Percentiles rank a stretch among this genome's conserved stretches.
phyloP scores from a whole-genome alignment of 2,888 invertebrate species.

The Mythimna loreyi region DNA sequence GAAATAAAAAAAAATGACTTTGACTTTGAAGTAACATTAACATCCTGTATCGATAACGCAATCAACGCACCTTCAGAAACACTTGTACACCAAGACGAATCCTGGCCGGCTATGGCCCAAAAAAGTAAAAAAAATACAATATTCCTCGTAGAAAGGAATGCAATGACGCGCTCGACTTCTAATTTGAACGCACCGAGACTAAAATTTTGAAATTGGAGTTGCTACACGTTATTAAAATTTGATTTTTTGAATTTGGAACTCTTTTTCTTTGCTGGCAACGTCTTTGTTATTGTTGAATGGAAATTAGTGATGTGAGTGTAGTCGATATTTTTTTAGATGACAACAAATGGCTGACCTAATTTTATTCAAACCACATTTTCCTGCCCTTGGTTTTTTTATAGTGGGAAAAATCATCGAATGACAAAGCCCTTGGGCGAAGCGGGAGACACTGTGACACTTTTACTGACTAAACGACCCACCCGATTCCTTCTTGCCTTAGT shows the following conservation, averaged over 20 bases:
- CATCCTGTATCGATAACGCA: constrained; percentile 72
- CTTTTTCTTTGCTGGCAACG: constrained; percentile 4
- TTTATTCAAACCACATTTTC: too few species aligned
- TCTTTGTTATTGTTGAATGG: constrained; percentile 1
- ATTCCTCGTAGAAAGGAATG: constrained; percentile 52
- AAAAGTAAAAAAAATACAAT: constrained; percentile 60
- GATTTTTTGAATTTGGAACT: constrained; percentile 20
- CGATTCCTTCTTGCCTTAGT: too few species aligned
- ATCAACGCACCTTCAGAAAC: constrained; percentile 71
- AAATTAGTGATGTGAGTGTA: neutral
- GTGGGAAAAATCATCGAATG: too few species aligned
- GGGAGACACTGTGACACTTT: too few species aligned
- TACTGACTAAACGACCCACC: too few species aligned
- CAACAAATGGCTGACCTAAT: neutral
- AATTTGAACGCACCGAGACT: constrained; percentile 63
- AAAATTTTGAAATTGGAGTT: constrained; percentile 52
- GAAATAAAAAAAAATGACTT: too few species aligned
- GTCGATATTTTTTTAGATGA: neutral
- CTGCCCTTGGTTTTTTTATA: too few species aligned
- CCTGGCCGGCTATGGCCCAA: constrained; percentile 69
- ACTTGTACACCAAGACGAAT: constrained; percentile 87
- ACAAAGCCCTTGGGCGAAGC: too few species aligned
- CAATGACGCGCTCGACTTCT: constrained; percentile 64
- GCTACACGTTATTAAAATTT: constrained; percentile 22
- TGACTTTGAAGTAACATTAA: too few species aligned